A percentile compares a stretch with the other conserved stretches of the same genome.
These are phyloP conservation scores for Neodiprion lecontei DNA, from an alignment of 1,140 invertebrate species.

Conservation along the genomic window DNA sequence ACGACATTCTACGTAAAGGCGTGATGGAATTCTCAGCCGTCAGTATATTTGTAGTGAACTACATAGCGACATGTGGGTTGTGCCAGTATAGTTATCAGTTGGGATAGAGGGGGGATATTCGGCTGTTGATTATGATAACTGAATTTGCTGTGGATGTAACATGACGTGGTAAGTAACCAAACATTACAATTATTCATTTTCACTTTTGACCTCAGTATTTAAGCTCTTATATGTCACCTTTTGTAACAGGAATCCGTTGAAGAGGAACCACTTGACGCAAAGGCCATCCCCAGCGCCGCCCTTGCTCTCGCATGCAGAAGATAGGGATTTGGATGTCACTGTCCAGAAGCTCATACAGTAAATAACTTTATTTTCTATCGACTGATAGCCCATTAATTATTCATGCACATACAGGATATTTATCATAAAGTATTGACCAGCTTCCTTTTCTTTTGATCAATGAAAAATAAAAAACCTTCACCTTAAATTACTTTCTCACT, in stretches of 20 bases:
- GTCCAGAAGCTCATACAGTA: slow-evolving; percentile 55
- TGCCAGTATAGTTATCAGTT: not conserved
- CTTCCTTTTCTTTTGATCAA: slow-evolving; percentile 18
- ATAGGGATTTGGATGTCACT: slow-evolving; percentile 49
- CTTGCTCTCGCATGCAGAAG: slow-evolving; percentile 45
- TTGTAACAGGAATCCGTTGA: slow-evolving; percentile 45
- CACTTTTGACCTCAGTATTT: not conserved
- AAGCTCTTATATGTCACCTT: not conserved
- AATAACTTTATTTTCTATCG: not conserved
- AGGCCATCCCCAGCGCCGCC: slow-evolving; percentile 50
- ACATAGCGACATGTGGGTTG: not conserved
- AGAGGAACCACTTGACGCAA: slow-evolving; percentile 45
- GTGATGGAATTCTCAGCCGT: not conserved
- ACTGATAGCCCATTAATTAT: slow-evolving; percentile 12
- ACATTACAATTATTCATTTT: not conserved
- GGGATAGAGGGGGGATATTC: not conserved
- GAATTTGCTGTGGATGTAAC: not conserved
- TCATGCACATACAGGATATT: not conserved
- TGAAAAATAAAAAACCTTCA: slow-evolving; percentile 5
- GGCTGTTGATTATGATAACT: slow-evolving; percentile 12
- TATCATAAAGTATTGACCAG: slow-evolving; percentile 7
- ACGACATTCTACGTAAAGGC: not conserved
- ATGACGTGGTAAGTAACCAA: slow-evolving; percentile 9
- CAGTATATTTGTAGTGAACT: not conserved
- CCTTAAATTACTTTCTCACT: slow-evolving; percentile 16